Evolutionary conservation across 1,140 invertebrate species (phyloP), one percentile per base, ranked within the genome.

Genomic region (Drosophila gunungcola): DNA sequence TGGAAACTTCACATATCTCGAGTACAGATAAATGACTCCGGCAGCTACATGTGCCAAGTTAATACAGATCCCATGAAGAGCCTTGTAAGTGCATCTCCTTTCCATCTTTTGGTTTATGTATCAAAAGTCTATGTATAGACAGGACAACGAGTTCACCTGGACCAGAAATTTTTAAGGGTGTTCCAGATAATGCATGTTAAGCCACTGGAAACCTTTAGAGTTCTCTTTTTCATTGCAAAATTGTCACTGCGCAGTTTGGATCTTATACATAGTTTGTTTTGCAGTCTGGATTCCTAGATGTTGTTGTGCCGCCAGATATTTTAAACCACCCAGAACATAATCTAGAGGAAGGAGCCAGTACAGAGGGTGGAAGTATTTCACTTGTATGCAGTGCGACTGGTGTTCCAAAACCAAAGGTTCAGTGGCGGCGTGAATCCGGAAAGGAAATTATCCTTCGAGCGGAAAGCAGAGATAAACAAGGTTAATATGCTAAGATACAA

Each of bases 31-130:
- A 97, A 97, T 89, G 97, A 98, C 92, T 96, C 96, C 2, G 97
- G 96, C 56, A 96, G 95, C 25, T 98, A 97, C 92, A 97, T 97
- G 96, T 98, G 97, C 92, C 97, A 98, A 93, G 96, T 98, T 76
- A 98, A 98, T 92, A 98, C 97, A 3, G 96, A 97, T 85, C 97
- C 97, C 4, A 97, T 97, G 96, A 95, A 95, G 83, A 96, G 95
- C 92, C 96, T 97, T 95, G 97, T 97, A 93, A 94, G 93, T 92
- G 34, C 43, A 73, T 57, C 25, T 62, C 3, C 32, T 10, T 34
- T 4, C 25, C 38, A 46, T 32, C 41, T 21, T 21, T 21, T 29
- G 25, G 12, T 29, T 73, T 13, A 10, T 11, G 1, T 11, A 0
- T 3, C 36, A 41, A 41, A 32, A 7, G 29, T 32, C 16, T 32